Base-by-base conservation (phyloP, 2,797 vertebrate genomes). In the Aulostomus chinensis region DNA sequence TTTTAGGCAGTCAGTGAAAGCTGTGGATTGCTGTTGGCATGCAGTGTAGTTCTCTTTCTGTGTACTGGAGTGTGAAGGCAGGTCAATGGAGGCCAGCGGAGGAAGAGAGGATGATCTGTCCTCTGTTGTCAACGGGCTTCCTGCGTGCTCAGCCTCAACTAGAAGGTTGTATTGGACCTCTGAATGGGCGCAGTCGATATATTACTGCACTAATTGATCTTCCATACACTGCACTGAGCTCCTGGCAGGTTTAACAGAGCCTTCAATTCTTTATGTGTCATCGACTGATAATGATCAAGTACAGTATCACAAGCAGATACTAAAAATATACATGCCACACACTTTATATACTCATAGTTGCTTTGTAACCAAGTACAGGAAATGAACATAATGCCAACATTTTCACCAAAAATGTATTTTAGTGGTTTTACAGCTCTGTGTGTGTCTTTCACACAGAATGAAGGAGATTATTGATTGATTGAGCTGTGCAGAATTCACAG, bases 41-140 rank as follows among this genome's bases (percentile, higher is more conserved):
- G 53, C 59, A 50, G 61, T 10, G 50, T 45, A 31, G 56, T 60
- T 79, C 29, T 73, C 46, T 68, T 34, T 71, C 7, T 8, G 45
- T 68, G 59, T 57, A 39, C 28, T 64, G 69, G 63, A 78, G 54
- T 81, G 68, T 75, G 63, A 81, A 75, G 65, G 65, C 67, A 60
- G 77, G 80, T 85, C 78, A 78, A 65, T 4, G n/a, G 39, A 48
- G 76, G 73, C 62, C 76, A 78, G 65, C 3, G 25, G 56, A 67
- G 65, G 61, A 78, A 24, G 54, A 76, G 58, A 72, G 58, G 71
- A 71, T 67, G 70, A 74, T 75, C 63, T 72, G 71, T 62, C 70
- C 76, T 85, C 51, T 76, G 70, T 80, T 86, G 71, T 81, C 78
- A 73, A 51, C 22, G 14, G 49, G 18, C 57, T 73, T 77, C 49